A percentile compares a stretch with the other conserved stretches of the same genome.
Conservation (phyloP, 2,888 invertebrate genomes). For the Platycnemis pennipes region DNA sequence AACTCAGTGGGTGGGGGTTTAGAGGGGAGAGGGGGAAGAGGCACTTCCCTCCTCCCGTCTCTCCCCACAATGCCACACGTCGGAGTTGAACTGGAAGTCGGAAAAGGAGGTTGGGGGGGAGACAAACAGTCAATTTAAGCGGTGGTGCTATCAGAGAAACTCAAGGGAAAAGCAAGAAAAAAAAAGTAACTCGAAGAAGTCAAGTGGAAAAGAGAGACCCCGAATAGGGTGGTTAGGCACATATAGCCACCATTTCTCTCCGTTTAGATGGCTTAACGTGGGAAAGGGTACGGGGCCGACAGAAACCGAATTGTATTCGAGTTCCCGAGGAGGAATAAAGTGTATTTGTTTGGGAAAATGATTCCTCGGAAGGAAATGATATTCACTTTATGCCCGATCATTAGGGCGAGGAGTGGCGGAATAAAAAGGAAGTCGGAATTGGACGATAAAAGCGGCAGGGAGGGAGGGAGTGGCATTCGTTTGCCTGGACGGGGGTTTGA, state of each 20-base stretch:
- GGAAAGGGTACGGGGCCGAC: background rate
- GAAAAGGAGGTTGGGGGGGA: no score
- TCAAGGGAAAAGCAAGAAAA: background rate
- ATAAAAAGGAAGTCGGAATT: background rate
- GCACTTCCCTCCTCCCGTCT: no score
- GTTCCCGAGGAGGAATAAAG: background rate
- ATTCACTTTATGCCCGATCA: background rate
- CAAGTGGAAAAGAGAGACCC: background rate
- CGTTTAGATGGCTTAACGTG: background rate
- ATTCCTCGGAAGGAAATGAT: conserved; percentile 24
- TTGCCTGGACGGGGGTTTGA: no score
- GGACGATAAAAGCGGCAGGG: background rate
- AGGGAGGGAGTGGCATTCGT: no score
- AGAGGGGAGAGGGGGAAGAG: background rate
- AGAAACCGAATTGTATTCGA: background rate
- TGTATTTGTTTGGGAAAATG: conserved; percentile 2
- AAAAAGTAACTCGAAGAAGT: background rate
- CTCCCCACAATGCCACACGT: no score
- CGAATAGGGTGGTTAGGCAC: background rate
- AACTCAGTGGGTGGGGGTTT: no score
- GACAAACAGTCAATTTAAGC: no score
- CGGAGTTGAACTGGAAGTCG: no score
- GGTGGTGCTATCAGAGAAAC: no score
- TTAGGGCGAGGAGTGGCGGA: background rate
- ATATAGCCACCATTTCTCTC: background rate